These are phyloP conservation scores for Rhinatrema bivittatum DNA, from an alignment of 2,797 vertebrate genomes.

Conservation along the genomic window DNA sequence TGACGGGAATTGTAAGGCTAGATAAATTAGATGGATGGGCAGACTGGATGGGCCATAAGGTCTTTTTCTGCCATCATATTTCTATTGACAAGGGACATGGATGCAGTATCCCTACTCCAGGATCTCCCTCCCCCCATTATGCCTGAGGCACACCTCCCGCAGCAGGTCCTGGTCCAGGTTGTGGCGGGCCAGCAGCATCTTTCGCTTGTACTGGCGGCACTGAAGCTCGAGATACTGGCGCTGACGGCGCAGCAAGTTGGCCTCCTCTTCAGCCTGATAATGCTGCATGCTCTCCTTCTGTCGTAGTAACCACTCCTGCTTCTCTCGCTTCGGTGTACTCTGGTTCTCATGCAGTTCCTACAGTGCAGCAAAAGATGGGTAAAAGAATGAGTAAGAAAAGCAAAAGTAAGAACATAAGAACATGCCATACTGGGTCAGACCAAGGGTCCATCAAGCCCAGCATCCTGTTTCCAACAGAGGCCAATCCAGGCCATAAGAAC, in stretches of 20 bases:
- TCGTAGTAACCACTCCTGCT: constrained; percentile 85
- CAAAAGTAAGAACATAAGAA: too few species aligned
- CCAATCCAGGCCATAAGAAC: too few species aligned
- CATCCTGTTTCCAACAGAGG: too few species aligned
- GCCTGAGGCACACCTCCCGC: constrained; percentile 64
- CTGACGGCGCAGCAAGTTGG: constrained; percentile 74
- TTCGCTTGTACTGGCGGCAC: constrained; percentile 86
- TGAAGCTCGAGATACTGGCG: constrained; percentile 87
- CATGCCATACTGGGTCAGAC: too few species aligned
- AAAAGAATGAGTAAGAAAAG: neutral
- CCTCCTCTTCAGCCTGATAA: constrained; percentile 83
- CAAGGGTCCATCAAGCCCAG: too few species aligned
- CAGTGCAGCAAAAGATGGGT: too few species aligned
- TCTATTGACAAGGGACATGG: too few species aligned
- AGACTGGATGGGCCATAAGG: too few species aligned
- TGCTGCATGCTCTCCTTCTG: constrained; percentile 90
- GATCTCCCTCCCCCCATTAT: neutral
- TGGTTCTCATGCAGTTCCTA: constrained; percentile 90
- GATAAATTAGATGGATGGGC: too few species aligned
- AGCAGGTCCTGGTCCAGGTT: constrained; percentile 86
- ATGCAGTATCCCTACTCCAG: too few species aligned
- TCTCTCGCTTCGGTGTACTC: constrained; percentile 86
- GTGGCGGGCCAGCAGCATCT: constrained; percentile 80
- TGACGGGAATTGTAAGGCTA: too few species aligned
- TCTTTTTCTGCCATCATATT: too few species aligned